Percentiles rank a stretch among this genome's conserved stretches.
These are phyloP conservation scores for Coenonympha arcania DNA, from an alignment of 2,888 invertebrate genomes.

Conservation along the genomic window DNA sequence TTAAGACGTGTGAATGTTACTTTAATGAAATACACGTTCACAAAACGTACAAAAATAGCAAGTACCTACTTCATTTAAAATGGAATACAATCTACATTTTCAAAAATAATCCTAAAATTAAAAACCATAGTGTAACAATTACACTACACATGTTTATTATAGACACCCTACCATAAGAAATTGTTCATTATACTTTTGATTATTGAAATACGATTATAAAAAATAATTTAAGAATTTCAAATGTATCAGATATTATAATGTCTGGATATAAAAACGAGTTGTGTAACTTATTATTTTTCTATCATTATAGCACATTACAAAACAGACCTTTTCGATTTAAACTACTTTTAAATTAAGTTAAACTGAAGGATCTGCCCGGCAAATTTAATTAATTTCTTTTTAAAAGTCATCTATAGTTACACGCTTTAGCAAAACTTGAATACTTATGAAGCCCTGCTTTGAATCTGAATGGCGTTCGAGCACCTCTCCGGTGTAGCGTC, in stretches of 20 bases:
- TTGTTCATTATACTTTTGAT: no score
- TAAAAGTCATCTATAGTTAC: neutral
- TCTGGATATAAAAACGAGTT: neutral
- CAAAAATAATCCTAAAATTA: no score
- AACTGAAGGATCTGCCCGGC: no score
- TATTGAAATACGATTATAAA: neutral
- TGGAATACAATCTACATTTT: no score
- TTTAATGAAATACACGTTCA: no score
- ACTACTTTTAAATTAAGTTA: neutral
- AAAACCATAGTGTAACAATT: no score
- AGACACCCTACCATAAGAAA: no score
- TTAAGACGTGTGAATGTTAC: no score
- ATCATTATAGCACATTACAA: neutral
- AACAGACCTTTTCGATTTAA: neutral
- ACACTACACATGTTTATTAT: no score
- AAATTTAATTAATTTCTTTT: no score
- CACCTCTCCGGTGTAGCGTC: slow-evolving; percentile 30
- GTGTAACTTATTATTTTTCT: neutral
- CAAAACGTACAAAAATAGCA: no score
- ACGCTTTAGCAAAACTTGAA: neutral
- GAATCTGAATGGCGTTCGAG: slow-evolving; percentile 15
- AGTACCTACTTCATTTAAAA: no score
- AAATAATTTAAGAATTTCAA: neutral
- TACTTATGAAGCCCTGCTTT: slow-evolving; percentile 1
- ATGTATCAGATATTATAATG: neutral